phyloP scores from a whole-genome alignment of 2,888 invertebrate genomes.

The Tillus elongatus region DNA sequence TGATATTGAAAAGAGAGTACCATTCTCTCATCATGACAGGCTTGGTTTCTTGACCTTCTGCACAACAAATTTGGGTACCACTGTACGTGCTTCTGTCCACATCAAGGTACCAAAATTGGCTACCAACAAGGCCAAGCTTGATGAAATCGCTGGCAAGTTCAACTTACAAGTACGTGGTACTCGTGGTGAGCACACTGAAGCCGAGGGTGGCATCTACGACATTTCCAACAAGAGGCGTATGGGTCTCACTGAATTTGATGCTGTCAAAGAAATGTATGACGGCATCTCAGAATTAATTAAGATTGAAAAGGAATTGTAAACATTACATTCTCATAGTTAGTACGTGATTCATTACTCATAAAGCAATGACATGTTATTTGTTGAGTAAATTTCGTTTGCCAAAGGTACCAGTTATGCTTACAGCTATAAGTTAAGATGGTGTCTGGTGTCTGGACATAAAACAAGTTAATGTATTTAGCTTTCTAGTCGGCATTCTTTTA shows the following conservation, averaged over 20 bases:
- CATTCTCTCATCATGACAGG: conserved; percentile 91
- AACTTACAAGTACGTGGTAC: conserved; percentile 88
- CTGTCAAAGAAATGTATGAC: conserved; percentile 95
- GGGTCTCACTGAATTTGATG: conserved; percentile 93
- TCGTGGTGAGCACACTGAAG: too few relatives aligned
- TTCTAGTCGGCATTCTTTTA: conserved; percentile 40
- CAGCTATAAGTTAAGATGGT: conserved; percentile 26
- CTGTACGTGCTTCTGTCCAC: conserved; percentile 95
- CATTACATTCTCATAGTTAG: too few relatives aligned
- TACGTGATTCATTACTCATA: too few relatives aligned
- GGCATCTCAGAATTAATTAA: too few relatives aligned
- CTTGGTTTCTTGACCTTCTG: conserved; percentile 98
- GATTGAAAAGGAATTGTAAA: too few relatives aligned
- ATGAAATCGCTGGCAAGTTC: conserved; percentile 82
- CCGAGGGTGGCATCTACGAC: conserved; percentile 93
- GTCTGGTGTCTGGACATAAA: conserved; percentile 33
- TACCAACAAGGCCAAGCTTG: conserved; percentile 79
- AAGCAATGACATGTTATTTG: too few relatives aligned
- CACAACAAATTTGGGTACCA: conserved; percentile 97
- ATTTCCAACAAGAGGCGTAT: conserved; percentile 97
- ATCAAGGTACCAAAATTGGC: conserved; percentile 94
- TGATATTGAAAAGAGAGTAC: conserved; percentile 86
- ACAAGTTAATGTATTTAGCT: conserved; percentile 39
- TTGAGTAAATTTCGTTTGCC: conserved; percentile 27
- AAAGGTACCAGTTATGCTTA: too few relatives aligned